Percentiles rank a stretch among this genome's conserved stretches.
Conservation (phyloP, 1,140 invertebrate species). For the Zeugodacus cucurbitae region DNA sequence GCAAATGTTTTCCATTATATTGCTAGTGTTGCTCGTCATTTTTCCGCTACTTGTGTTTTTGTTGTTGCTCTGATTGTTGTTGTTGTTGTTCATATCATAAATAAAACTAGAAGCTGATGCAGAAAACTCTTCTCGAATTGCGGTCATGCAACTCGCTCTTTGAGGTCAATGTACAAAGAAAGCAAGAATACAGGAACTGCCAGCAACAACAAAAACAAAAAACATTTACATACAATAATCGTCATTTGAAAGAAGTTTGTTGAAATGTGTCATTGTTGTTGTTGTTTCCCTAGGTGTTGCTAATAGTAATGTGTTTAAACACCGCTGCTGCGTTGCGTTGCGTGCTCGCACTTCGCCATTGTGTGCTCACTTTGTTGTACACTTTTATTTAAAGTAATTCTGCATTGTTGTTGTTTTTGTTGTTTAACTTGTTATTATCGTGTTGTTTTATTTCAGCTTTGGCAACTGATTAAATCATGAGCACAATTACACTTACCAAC, state of each 20-base stretch:
- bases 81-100: background rate
- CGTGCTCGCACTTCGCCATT: background rate
- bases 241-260: background rate
- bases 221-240: too few species aligned
- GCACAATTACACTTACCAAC: background rate
- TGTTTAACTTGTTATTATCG: background rate
- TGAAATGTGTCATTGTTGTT: background rate
- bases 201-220: background rate
- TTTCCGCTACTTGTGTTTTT: background rate
- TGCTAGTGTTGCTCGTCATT: background rate
- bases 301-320: background rate
- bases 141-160: background rate
- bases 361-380: background rate
- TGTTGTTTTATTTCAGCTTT: background rate
- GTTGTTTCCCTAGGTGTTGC: conserved; percentile 8
- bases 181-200: background rate
- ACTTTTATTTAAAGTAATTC: conserved; percentile 6
- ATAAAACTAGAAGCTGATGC: background rate
- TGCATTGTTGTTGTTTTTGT: background rate
- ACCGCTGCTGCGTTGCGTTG: background rate
- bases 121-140: background rate
- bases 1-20: background rate
- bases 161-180: background rate
- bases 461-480: conserved; percentile 10
- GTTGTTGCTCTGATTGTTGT: background rate